A percentile compares a stretch with the other conserved stretches of the same genome.
phyloP scores from a whole-genome alignment of 1,140 invertebrate species.

The Theocolax elegans region DNA sequence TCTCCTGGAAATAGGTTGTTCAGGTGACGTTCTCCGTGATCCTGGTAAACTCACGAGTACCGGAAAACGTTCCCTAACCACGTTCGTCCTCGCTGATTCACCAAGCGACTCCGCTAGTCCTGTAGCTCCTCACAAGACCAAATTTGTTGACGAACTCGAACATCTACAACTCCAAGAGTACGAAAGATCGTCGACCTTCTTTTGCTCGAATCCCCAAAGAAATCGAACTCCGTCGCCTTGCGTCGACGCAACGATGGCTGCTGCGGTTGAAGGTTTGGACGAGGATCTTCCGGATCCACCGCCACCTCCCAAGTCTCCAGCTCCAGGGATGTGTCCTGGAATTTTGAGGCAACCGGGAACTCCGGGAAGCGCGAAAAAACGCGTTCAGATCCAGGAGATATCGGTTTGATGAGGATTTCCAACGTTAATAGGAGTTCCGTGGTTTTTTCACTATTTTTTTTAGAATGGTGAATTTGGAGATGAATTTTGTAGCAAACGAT shows the following conservation, averaged over 20 bases:
- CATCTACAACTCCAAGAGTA: slow-evolving; percentile 72
- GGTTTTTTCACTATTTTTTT: too few species aligned
- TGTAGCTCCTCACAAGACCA: slow-evolving; percentile 71
- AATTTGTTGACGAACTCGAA: slow-evolving; percentile 75
- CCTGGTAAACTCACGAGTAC: slow-evolving; percentile 46
- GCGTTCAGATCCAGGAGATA: slow-evolving; percentile 89
- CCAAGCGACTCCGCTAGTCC: slow-evolving; percentile 36
- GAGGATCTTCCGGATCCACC: slow-evolving; percentile 71
- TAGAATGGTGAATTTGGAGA: too few species aligned
- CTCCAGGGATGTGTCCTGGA: slow-evolving; percentile 65
- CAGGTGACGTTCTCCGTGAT: slow-evolving; percentile 62
- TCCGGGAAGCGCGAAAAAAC: slow-evolving; percentile 81
- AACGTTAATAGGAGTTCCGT: too few species aligned
- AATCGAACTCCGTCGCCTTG: slow-evolving; percentile 65
- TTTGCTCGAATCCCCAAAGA: slow-evolving; percentile 58
- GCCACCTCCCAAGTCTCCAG: slow-evolving; percentile 73
- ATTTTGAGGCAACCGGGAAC: slow-evolving; percentile 74
- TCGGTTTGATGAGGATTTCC: slow-evolving; percentile 76
- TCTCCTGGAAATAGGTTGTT: slow-evolving; percentile 76
- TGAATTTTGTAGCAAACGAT: too few species aligned
- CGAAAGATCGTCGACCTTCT: slow-evolving; percentile 63
- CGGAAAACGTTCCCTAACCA: slow-evolving; percentile 71
- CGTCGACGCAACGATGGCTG: slow-evolving; percentile 68
- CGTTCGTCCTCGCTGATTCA: slow-evolving; percentile 57
- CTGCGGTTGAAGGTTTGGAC: slow-evolving; percentile 64